phyloP scores from a whole-genome alignment of 2,113 vertebrate genomes.

The Xiphophorus maculatus region DNA sequence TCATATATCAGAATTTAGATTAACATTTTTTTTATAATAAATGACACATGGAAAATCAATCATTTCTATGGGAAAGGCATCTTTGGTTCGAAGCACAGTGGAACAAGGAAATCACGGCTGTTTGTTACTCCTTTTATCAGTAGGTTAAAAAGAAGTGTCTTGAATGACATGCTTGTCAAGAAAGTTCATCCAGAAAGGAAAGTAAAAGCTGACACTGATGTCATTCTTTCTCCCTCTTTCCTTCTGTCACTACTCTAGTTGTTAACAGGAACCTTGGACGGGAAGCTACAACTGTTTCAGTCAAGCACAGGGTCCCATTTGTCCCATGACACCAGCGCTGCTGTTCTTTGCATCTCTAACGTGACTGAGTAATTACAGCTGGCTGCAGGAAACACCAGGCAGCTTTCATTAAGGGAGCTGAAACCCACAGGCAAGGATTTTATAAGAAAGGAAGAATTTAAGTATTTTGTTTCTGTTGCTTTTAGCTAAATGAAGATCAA shows the following conservation, averaged over 20 bases:
- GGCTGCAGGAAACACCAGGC: constrained; percentile 32
- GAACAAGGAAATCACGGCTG: constrained; percentile 17
- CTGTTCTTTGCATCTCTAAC: constrained; percentile 34
- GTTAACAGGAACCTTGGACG: constrained; percentile 87
- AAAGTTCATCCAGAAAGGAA: constrained; percentile 25
- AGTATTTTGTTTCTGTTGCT: constrained; percentile 21
- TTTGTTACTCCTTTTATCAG: constrained; percentile 32
- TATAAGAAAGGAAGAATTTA: constrained; percentile 9
- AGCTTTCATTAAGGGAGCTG: constrained; percentile 45
- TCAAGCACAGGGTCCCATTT: constrained; percentile 64
- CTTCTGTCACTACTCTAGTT: constrained; percentile 77
- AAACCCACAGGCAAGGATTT: constrained; percentile 26
- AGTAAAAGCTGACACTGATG: constrained; percentile 30
- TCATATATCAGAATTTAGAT: constrained; percentile 42
- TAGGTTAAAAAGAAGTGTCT: neutral
- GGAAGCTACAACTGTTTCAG: constrained; percentile 84
- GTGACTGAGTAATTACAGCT: constrained; percentile 41
- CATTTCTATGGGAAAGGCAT: constrained; percentile 20
- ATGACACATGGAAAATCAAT: constrained; percentile 41
- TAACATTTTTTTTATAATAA: constrained; percentile 12
- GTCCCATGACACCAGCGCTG: constrained; percentile 48
- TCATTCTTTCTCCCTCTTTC: constrained; percentile 36
- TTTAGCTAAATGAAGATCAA: constrained; percentile 10
- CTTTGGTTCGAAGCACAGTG: constrained; percentile 12
- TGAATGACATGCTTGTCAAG: constrained; percentile 30